These are phyloP conservation scores for Dysdera silvatica DNA, from an alignment of 1,140 invertebrate species.

Conservation along the genomic window DNA sequence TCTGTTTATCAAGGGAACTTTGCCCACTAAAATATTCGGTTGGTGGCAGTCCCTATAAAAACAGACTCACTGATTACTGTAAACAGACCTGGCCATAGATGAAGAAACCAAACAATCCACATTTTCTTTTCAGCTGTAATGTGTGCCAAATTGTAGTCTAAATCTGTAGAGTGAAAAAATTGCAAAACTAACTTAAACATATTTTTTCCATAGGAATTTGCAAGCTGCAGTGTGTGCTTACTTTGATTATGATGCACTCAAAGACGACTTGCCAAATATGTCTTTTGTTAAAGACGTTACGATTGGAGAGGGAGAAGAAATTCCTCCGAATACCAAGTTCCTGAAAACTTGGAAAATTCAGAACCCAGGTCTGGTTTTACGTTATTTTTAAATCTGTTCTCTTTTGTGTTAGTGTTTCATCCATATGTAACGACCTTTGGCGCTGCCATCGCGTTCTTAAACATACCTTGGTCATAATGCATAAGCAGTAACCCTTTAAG, in stretches of 20 bases:
- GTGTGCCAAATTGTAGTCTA: too few relatives aligned
- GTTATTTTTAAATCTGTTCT: not conserved
- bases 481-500: too few relatives aligned
- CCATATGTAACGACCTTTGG: not conserved
- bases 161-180: too few relatives aligned
- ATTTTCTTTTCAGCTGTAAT: too few relatives aligned
- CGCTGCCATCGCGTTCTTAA: too few relatives aligned
- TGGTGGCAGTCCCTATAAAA: too few relatives aligned
- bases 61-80: too few relatives aligned
- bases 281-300: conserved; percentile 65
- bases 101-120: too few relatives aligned
- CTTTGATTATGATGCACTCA: conserved; percentile 70
- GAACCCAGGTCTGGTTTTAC: conserved; percentile 56
- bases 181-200: not conserved
- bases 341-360: conserved; percentile 70
- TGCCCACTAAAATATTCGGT: too few relatives aligned
- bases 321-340: conserved; percentile 62
- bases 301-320: conserved; percentile 62
- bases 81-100: too few relatives aligned
- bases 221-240: conserved; percentile 92
- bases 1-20: too few relatives aligned
- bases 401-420: not conserved
- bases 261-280: conserved; percentile 59
- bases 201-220: conserved; percentile 68
- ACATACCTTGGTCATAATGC: not conserved